Conservation (phyloP, 2,888 invertebrate genomes). For the Anagyrus pseudococci region DNA sequence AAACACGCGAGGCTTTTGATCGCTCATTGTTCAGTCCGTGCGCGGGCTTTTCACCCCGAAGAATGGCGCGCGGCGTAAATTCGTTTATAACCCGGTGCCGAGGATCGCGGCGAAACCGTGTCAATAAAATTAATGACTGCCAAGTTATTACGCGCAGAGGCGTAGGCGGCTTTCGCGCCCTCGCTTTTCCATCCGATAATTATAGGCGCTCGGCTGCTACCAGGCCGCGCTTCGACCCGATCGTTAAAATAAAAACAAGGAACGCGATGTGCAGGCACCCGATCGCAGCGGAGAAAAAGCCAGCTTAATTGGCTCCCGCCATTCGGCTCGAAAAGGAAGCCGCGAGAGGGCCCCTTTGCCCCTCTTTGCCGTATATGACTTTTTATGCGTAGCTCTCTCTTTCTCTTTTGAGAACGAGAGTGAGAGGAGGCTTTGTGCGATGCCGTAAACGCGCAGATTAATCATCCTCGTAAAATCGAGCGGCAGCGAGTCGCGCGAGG, state of each 20-base stretch:
- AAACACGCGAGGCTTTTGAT: too few species aligned
- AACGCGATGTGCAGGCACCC: too few species aligned
- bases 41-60: too few species aligned
- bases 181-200: too few species aligned
- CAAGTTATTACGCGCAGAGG: constrained; percentile 18
- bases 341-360: too few species aligned
- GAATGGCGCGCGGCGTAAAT: too few species aligned
- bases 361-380: constrained; percentile 29
- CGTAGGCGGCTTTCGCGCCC: too few species aligned
- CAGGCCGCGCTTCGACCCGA: too few species aligned
- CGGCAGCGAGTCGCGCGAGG: constrained; percentile 5
- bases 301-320: constrained; percentile 40
- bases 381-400: constrained; percentile 30
- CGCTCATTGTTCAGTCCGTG: too few species aligned
- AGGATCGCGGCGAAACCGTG: constrained; percentile 14
- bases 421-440: constrained; percentile 17
- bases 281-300: constrained; percentile 8
- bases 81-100: constrained; percentile 9
- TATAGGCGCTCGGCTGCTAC: too few species aligned
- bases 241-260: too few species aligned
- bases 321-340: too few species aligned
- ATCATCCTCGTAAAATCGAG: constrained; percentile 18
- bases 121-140: constrained; percentile 32
- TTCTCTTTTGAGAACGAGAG: neutral
- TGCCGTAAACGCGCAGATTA: constrained; percentile 26